These are phyloP conservation scores for Hucho hucho DNA, from an alignment of 2,113 vertebrate genomes.

Conservation along the genomic window DNA sequence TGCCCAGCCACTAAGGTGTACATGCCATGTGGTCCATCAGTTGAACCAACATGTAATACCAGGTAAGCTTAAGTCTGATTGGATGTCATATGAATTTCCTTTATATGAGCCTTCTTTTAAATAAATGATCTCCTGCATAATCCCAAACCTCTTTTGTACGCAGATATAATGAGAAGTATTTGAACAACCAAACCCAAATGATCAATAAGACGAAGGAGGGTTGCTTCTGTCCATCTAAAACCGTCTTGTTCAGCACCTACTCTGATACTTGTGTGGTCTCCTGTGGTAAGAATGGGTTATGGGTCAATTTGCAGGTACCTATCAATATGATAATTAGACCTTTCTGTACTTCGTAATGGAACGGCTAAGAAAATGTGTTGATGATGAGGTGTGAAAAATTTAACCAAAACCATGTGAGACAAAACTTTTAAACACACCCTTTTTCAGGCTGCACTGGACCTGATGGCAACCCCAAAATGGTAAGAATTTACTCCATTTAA, in stretches of 20 bases:
- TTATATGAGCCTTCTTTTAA: background rate
- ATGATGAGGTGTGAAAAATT: background rate
- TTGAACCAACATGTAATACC: constrained; percentile 73
- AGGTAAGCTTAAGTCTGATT: constrained; percentile 59
- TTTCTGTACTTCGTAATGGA: background rate
- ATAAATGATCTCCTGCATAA: background rate
- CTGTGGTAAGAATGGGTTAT: constrained; percentile 68
- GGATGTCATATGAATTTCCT: background rate
- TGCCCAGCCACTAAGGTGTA: constrained; percentile 79
- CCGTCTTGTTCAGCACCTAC: constrained; percentile 55
- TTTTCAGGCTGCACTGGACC: constrained; percentile 81
- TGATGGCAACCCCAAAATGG: constrained; percentile 75
- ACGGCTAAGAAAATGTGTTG: too few relatives aligned
- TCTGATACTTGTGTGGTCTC: constrained; percentile 65
- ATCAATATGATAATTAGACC: too few relatives aligned
- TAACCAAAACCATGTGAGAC: background rate
- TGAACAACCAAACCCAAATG: background rate
- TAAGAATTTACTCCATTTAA: constrained; percentile 44
- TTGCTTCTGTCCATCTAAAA: constrained; percentile 80
- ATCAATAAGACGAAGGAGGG: constrained; percentile 73
- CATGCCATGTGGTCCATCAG: constrained; percentile 75
- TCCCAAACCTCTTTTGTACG: background rate
- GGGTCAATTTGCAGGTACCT: background rate
- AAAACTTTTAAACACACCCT: background rate
- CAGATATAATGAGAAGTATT: constrained; percentile 14